Conservation (phyloP, 2,888 invertebrate genomes). For the Drosophila tanythrix region DNA sequence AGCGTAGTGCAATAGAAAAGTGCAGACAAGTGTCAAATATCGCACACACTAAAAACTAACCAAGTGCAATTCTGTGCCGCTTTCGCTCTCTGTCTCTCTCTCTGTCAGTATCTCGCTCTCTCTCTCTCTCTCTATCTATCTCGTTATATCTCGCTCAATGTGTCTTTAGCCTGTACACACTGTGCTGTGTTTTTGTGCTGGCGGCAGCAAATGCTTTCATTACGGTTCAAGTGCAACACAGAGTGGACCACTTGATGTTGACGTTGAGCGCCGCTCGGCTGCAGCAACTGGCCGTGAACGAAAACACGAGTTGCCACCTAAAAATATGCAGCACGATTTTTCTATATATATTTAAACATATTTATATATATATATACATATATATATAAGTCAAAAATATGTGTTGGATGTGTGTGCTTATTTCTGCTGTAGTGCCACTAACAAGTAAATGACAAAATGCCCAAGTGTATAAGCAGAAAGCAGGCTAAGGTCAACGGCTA, state of each 20-base stretch:
- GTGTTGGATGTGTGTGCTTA: not conserved
- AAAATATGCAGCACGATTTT: constrained; percentile 66
- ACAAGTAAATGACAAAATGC: constrained; percentile 64
- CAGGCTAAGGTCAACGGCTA: constrained; percentile 75
- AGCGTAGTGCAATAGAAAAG: constrained; percentile 36
- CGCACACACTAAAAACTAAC: constrained; percentile 55
- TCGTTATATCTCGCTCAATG: not conserved
- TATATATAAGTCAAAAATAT: not conserved
- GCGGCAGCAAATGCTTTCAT: constrained; percentile 77
- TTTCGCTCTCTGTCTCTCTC: constrained; percentile 8
- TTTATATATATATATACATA: not conserved
- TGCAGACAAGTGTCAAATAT: constrained; percentile 72
- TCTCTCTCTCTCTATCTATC: constrained; percentile 11
- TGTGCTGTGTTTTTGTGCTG: constrained; percentile 45
- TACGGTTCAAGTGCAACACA: constrained; percentile 76
- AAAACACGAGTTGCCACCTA: constrained; percentile 43
- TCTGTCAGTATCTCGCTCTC: not conserved
- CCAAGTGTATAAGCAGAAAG: constrained; percentile 56
- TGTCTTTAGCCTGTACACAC: not conserved
- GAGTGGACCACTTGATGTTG: constrained; percentile 72
- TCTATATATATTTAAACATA: not conserved
- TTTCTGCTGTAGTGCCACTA: constrained; percentile 42
- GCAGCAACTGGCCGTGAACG: constrained; percentile 53
- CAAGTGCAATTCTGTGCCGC: constrained; percentile 44
- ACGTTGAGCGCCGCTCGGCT: constrained; percentile 48